Conservation (phyloP, 2,113 vertebrate species). For the Tachuris rubrigastra region DNA sequence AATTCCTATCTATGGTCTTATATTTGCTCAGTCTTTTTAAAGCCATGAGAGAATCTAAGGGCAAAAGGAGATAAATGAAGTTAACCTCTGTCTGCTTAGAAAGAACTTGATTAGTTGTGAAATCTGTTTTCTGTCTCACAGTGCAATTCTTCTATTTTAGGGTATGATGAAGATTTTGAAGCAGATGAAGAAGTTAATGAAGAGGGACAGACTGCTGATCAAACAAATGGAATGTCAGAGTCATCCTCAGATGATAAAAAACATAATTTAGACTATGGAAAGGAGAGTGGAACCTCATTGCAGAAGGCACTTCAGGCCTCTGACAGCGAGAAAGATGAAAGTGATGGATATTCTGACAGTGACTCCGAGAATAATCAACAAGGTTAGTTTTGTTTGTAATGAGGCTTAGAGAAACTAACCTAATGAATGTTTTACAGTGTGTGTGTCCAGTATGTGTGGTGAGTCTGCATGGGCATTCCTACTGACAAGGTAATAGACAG, state of each 20-base stretch:
- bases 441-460: background rate
- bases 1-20: background rate
- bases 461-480: background rate
- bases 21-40: no score
- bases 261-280: constrained; percentile 16
- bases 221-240: constrained; percentile 61
- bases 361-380: constrained; percentile 66
- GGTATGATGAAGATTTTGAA: constrained; percentile 95
- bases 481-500: background rate
- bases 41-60: background rate
- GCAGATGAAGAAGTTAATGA: constrained; percentile 75
- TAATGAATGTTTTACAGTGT: background rate
- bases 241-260: constrained; percentile 63
- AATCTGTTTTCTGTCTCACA: constrained; percentile 35
- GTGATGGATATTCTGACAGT: constrained; percentile 54
- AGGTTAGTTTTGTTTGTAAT: constrained; percentile 66
- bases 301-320: constrained; percentile 14
- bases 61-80: background rate
- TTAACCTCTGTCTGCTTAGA: constrained; percentile 22
- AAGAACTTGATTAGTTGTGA: background rate
- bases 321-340: constrained; percentile 35
- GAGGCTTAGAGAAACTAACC: background rate
- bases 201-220: constrained; percentile 53
- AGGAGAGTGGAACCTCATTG: constrained; percentile 8
- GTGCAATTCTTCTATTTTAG: constrained; percentile 67